phyloP scores from a whole-genome alignment of 2,113 vertebrate species.

The Trogon melanurus region DNA sequence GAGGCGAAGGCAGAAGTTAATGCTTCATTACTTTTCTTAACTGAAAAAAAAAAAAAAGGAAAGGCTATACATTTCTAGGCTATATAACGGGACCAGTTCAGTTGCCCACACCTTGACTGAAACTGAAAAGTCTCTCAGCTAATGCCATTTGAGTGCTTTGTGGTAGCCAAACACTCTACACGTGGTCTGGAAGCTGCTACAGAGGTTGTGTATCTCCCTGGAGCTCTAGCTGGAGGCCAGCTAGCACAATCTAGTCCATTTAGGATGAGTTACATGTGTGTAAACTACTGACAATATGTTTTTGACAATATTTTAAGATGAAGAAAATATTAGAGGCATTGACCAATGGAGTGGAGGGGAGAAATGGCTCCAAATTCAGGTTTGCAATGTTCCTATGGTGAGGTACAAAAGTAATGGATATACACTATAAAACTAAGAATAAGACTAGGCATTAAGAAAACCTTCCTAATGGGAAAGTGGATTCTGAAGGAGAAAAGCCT shows the following conservation, averaged over 20 bases:
- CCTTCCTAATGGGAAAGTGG: background rate
- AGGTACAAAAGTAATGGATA: background rate
- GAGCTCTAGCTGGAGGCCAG: background rate
- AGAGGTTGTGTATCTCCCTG: background rate
- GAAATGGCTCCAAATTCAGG: background rate
- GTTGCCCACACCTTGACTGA: background rate
- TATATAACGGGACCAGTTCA: rapidly evolving
- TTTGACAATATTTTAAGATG: background rate
- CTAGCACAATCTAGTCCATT: background rate
- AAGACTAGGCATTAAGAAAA: background rate
- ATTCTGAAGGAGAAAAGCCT: background rate
- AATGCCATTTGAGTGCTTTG: background rate
- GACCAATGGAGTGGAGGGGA: background rate
- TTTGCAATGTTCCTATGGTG: background rate
- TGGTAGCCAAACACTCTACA: background rate
- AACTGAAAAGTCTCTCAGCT: background rate
- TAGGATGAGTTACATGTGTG: background rate
- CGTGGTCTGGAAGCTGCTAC: background rate
- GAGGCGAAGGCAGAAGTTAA: background rate
- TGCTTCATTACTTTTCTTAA: background rate
- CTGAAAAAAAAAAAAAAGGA: background rate
- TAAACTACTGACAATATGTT: background rate
- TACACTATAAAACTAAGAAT: background rate
- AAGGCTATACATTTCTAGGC: background rate
- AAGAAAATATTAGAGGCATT: background rate